Evolutionary conservation across 2,888 invertebrate species (phyloP).

Genomic region (Hirudinaria manillensis): DNA sequence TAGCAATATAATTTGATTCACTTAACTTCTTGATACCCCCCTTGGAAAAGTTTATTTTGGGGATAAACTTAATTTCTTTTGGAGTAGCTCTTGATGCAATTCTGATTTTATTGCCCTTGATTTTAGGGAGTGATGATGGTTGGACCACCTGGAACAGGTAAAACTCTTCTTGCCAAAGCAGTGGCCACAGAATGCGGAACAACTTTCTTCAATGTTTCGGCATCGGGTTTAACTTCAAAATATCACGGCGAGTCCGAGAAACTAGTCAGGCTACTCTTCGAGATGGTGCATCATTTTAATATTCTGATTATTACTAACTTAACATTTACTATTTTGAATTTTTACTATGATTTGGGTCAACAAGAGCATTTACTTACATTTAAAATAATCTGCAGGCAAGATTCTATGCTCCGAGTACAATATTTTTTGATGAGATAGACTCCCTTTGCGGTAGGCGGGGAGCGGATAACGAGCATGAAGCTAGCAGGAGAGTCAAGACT

Average conservation of each 20-base stretch:
- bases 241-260: constrained; percentile 99
- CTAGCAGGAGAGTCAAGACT: constrained; percentile 89
- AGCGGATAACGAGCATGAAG: constrained; percentile 93
- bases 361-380: background rate
- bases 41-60: too few relatives aligned
- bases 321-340: background rate
- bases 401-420: constrained; percentile 95
- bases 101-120: background rate
- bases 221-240: constrained; percentile 83
- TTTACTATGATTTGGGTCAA: background rate
- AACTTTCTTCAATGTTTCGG: constrained; percentile 72
- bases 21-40: too few relatives aligned
- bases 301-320: background rate
- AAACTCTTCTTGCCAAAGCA: constrained; percentile 58
- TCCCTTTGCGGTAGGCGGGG: constrained; percentile 90
- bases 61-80: too few relatives aligned
- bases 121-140: constrained; percentile 54
- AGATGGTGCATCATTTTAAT: constrained; percentile 69
- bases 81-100: too few relatives aligned
- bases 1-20: too few relatives aligned
- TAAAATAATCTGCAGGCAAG: constrained; percentile 65
- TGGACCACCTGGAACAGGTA: constrained; percentile 58
- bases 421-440: constrained; percentile 99
- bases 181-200: constrained; percentile 59
- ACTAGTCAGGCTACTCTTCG: constrained; percentile 87